phyloP scores from a whole-genome alignment of 2,797 vertebrate species.

The Peromyscus attwateri region DNA sequence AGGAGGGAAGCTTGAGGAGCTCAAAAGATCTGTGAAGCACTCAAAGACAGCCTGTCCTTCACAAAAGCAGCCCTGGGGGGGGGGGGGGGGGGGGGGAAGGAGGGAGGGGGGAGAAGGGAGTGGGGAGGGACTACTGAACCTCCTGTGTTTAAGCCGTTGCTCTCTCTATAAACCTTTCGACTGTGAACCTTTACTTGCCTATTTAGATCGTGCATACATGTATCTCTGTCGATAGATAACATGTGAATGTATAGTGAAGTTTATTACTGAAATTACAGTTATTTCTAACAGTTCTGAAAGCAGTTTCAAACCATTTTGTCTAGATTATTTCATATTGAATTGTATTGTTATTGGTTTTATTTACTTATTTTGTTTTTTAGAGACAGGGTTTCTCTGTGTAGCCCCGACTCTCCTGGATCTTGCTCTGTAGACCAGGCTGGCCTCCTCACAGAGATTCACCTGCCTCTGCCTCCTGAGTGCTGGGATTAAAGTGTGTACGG shows the following conservation, averaged over 20 bases:
- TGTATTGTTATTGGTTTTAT: not conserved
- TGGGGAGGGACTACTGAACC: not conserved
- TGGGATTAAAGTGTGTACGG: too few relatives aligned
- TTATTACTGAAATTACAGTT: slow-evolving; percentile 38
- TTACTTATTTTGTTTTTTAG: not conserved
- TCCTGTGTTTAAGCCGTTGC: not conserved
- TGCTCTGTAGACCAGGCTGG: too few relatives aligned
- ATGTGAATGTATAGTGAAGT: slow-evolving; percentile 3
- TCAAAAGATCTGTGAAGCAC: slow-evolving; percentile 9
- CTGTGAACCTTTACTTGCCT: slow-evolving; percentile 1
- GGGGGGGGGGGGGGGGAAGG: too few relatives aligned
- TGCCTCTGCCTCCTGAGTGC: too few relatives aligned
- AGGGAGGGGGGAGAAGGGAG: too few relatives aligned
- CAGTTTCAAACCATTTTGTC: slow-evolving; percentile 49
- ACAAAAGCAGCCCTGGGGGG: not conserved
- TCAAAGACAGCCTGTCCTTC: not conserved
- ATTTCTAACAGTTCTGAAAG: slow-evolving; percentile 54
- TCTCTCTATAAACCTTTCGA: not conserved
- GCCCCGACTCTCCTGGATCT: too few relatives aligned
- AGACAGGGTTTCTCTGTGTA: too few relatives aligned
- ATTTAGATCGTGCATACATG: not conserved
- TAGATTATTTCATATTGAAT: slow-evolving; percentile 31
- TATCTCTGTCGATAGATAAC: not conserved
- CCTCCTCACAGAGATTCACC: too few relatives aligned
- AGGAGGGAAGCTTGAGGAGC: not conserved